These are phyloP conservation scores for Heliconius sara DNA, from an alignment of 2,888 invertebrate species.

Conservation along the genomic window DNA sequence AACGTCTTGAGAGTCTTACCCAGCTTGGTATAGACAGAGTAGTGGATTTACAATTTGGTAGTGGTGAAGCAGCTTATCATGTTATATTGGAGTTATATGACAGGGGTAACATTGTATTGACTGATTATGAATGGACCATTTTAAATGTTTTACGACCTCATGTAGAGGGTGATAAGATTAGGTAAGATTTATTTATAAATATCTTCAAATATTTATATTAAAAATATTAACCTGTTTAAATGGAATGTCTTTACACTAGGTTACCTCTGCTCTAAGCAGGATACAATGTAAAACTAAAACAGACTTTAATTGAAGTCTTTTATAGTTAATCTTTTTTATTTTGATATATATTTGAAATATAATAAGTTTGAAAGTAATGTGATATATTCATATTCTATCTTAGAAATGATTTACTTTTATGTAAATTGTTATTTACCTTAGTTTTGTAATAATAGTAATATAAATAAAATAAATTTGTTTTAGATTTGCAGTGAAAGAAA, in stretches of 20 bases:
- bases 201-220: no score
- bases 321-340: no score
- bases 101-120: slow-evolving; percentile 96
- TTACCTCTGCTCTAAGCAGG: neutral
- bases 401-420: neutral
- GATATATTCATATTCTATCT: no score
- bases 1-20: slow-evolving; percentile 92
- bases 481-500: slow-evolving; percentile 96
- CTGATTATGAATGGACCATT: slow-evolving; percentile 95
- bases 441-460: neutral
- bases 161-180: slow-evolving; percentile 94
- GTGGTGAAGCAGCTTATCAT: slow-evolving; percentile 96
- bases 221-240: neutral
- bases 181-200: slow-evolving; percentile 70
- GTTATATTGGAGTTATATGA: slow-evolving; percentile 98
- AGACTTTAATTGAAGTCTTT: neutral
- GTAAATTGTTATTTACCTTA: neutral
- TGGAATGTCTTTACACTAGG: neutral
- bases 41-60: slow-evolving; percentile 97
- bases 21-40: slow-evolving; percentile 97
- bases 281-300: neutral
- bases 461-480: neutral
- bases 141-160: slow-evolving; percentile 96
- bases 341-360: no score
- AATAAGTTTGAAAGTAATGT: no score